These are phyloP conservation scores for Pseudomyrmex cubaensis DNA, from an alignment of 1,140 invertebrate genomes.

Conservation along the genomic window DNA sequence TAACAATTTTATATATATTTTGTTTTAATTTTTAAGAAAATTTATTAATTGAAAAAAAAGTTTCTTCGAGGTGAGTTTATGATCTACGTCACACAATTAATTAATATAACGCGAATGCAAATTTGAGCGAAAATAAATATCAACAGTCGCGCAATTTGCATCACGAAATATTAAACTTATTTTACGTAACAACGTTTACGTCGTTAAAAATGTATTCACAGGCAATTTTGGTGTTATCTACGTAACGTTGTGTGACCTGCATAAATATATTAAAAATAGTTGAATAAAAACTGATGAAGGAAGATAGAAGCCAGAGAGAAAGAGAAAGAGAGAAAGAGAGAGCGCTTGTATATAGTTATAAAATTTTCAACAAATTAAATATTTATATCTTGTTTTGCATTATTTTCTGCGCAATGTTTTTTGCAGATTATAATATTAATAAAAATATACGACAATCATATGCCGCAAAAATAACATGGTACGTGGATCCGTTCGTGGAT, in stretches of 20 bases:
- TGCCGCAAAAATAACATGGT: conserved; percentile 7
- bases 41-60: no score
- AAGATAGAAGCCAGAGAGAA: no score
- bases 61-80: neutral
- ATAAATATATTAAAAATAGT: neutral
- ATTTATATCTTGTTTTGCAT: conserved; percentile 43
- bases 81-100: no score
- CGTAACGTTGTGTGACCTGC: neutral
- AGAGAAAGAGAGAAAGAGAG: no score
- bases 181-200: conserved; percentile 3
- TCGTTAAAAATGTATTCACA: conserved; percentile 18
- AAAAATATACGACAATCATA: conserved; percentile 41
- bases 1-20: neutral
- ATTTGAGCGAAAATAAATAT: neutral
- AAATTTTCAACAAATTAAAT: conserved; percentile 7
- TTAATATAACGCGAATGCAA: neutral
- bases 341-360: no score
- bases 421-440: conserved; percentile 12
- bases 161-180: neutral
- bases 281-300: conserved; percentile 17
- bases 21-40: neutral
- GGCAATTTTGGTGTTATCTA: conserved; percentile 2
- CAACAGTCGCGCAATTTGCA: neutral
- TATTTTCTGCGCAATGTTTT: conserved; percentile 3
- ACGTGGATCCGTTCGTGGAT: conserved; percentile 10